Evolutionary conservation across 2,797 vertebrate genomes (phyloP).

Genomic region (Discoglossus pictus): DNA sequence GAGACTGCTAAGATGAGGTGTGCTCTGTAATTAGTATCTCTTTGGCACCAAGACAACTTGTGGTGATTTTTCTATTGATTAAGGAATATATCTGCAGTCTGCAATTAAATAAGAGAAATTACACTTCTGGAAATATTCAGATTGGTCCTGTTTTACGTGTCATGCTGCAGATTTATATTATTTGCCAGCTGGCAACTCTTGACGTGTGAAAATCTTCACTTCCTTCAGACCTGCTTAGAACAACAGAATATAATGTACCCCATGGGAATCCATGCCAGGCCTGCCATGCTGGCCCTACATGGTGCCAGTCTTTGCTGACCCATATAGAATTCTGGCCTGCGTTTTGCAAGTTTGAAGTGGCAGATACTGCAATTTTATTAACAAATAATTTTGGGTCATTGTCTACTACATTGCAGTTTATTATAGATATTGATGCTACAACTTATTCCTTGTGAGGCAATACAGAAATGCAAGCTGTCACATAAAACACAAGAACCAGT

Average conservation of each 20-base stretch:
- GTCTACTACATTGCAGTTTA: too few species aligned
- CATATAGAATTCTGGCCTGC: too few species aligned
- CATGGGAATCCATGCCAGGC: background rate
- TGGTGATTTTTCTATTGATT: constrained; percentile 14
- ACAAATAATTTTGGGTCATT: too few species aligned
- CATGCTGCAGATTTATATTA: constrained; percentile 15
- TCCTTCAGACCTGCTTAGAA: background rate
- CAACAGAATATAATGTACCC: background rate
- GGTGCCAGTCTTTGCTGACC: too few species aligned
- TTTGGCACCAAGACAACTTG: background rate
- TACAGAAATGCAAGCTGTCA: too few species aligned
- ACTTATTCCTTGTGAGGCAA: too few species aligned
- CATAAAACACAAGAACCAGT: too few species aligned
- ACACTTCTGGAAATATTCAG: constrained; percentile 9
- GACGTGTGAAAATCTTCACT: background rate
- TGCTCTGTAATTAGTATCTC: background rate
- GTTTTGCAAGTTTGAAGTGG: too few species aligned
- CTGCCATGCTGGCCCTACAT: background rate
- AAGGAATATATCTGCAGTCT: constrained; percentile 35
- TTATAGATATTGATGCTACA: too few species aligned
- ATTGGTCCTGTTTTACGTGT: background rate
- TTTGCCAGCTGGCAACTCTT: constrained; percentile 30
- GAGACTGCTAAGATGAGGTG: too few species aligned
- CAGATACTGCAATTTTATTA: too few species aligned
- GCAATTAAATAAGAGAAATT: constrained; percentile 31